phyloP scores from a whole-genome alignment of 1,140 invertebrate species.

The Trigoniulus corallinus region DNA sequence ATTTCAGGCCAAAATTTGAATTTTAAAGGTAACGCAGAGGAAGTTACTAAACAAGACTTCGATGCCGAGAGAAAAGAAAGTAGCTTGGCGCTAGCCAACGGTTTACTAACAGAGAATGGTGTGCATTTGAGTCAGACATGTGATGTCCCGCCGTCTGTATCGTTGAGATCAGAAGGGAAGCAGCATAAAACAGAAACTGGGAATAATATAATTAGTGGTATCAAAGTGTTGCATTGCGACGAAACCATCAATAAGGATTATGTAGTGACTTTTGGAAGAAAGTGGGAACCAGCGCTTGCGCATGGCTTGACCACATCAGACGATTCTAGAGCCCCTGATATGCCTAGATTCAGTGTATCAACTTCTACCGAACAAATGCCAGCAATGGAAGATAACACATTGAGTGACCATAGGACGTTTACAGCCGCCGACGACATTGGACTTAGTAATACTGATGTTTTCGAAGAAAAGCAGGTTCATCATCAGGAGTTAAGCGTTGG shows the following conservation, averaged over 20 bases:
- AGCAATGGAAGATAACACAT: not conserved
- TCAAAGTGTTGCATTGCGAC: not conserved
- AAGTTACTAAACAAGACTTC: no score
- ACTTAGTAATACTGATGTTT: not conserved
- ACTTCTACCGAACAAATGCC: not conserved
- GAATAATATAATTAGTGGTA: not conserved
- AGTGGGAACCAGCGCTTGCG: not conserved
- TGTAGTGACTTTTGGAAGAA: not conserved
- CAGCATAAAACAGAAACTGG: no score
- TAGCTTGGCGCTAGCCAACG: no score
- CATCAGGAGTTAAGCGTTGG: not conserved
- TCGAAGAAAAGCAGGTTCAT: not conserved
- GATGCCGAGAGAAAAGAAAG: no score
- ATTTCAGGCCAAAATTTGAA: no score
- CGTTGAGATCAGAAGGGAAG: no score
- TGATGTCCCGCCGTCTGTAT: no score
- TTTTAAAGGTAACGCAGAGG: not conserved
- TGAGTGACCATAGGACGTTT: not conserved
- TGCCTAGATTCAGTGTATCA: no score
- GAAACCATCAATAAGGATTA: not conserved
- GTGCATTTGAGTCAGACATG: no score
- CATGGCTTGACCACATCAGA: no score
- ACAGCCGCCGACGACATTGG: not conserved
- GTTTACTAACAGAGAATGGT: no score
- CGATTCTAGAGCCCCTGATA: no score